These are phyloP conservation scores for Anas capensis DNA, from an alignment of 2,797 vertebrate genomes.

Conservation along the genomic window DNA sequence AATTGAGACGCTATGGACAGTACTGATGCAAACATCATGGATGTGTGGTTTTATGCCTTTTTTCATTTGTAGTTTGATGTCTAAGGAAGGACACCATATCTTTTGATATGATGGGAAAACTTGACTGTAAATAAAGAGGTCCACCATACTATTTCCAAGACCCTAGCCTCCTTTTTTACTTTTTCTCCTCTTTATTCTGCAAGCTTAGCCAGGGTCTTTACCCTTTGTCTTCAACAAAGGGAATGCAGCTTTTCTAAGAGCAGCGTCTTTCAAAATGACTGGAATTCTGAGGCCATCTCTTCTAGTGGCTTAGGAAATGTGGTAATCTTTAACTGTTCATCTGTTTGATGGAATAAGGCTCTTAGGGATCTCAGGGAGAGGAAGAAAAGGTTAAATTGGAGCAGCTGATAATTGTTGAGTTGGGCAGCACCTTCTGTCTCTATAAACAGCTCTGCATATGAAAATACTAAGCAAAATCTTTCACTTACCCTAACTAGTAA, in stretches of 20 bases:
- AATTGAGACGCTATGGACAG: background rate
- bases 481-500: background rate
- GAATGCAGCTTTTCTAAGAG: background rate
- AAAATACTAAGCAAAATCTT: background rate
- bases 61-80: background rate
- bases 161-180: rapidly evolving
- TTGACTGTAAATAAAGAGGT: background rate
- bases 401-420: background rate
- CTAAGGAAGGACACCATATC: background rate
- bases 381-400: background rate
- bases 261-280: background rate
- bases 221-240: background rate
- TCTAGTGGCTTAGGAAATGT: background rate
- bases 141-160: background rate
- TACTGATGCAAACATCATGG: background rate
- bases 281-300: background rate
- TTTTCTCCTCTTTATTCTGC: background rate
- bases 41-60: background rate
- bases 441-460: background rate
- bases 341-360: background rate
- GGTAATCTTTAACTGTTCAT: background rate
- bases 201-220: background rate
- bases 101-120: conserved; percentile 12
- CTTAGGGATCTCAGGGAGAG: background rate
- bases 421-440: background rate